Evolutionary conservation across 2,797 vertebrate species (phyloP).

Genomic region (Crenichthys baileyi): DNA sequence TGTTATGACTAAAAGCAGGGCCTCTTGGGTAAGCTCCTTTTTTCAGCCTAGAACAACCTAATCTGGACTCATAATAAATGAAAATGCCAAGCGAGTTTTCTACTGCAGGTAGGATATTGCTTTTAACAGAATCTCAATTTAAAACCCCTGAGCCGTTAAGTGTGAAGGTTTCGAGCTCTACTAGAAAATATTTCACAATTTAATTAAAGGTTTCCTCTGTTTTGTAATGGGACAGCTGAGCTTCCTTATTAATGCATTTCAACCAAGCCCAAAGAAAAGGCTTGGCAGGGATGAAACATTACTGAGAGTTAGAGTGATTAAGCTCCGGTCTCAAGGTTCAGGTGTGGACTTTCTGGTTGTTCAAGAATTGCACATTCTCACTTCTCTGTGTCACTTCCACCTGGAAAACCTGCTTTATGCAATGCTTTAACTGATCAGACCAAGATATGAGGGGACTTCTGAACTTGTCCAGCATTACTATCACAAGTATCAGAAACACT

Average conservation of each 20-base stretch:
- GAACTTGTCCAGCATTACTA: background rate
- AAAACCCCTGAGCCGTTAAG: background rate
- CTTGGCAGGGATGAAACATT: background rate
- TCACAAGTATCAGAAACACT: background rate
- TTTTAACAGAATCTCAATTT: background rate
- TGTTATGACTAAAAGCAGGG: background rate
- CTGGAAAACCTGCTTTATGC: constrained; percentile 7
- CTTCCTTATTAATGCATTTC: background rate
- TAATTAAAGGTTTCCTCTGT: background rate
- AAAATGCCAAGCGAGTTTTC: background rate
- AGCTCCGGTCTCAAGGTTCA: background rate
- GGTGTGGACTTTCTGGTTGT: constrained; percentile 46
- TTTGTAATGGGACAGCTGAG: background rate
- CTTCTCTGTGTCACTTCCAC: background rate
- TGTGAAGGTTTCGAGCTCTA: background rate
- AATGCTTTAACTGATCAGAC: background rate
- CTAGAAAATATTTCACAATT: background rate
- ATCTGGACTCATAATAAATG: background rate
- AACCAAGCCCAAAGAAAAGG: background rate
- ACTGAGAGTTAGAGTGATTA: background rate
- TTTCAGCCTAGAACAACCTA: background rate
- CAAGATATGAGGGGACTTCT: constrained; percentile 11
- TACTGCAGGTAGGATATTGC: background rate
- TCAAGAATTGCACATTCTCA: constrained; percentile 25
- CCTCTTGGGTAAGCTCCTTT: background rate